Evolutionary conservation across 2,113 vertebrate species (phyloP), one percentile per base, ranked within the genome.

Genomic region (human (Homo sapiens)): DNA sequence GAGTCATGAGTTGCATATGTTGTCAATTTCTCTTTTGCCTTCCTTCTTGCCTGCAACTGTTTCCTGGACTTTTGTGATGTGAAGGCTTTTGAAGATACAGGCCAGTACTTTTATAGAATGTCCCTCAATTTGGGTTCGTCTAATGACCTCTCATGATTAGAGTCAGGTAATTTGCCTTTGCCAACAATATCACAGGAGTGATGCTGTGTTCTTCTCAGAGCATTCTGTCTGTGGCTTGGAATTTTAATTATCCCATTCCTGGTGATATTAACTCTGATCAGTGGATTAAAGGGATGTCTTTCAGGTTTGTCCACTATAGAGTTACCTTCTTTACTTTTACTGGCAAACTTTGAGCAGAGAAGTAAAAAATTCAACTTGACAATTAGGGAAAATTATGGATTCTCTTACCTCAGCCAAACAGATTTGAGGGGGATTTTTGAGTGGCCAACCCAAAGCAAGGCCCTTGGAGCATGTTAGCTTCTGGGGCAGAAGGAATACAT

Each of bases 11-110:
- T 20, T 43, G 14, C 4, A 3, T 68, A 59, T 10, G 1, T 18
- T 55, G 17, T 16, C 61, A 30, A 30, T 57, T 27, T 78, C 4
- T 80, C 85, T 93, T 35, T 82, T 32, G 70, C 76, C 6, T 50
- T 59, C 76, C 38, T 84, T 11, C 61, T 64, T 6, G 27, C 23
- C 61, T 72, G 83, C 38, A 80, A 20, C 14, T 8, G 8, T 86
- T 80, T 57, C 66, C 35, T 72, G 90, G n/a, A 57, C 50, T 90
- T 88, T 43, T 14, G 25, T 52, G 40, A 79, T 14, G 48, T 93
- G 64, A 23, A 45, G 18, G 30, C 57, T 94, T 95, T 94, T 90
- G 48, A 87, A 90, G 59, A 73, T 80, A 45, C 5, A 66, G 27
- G 20, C 52, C 45, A 16, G 35, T 50, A 64, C 22, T 76, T 82